Evolutionary conservation across 2,113 vertebrate genomes (phyloP), one percentile per base, ranked within the genome.

Genomic region (Stegastes partitus): DNA sequence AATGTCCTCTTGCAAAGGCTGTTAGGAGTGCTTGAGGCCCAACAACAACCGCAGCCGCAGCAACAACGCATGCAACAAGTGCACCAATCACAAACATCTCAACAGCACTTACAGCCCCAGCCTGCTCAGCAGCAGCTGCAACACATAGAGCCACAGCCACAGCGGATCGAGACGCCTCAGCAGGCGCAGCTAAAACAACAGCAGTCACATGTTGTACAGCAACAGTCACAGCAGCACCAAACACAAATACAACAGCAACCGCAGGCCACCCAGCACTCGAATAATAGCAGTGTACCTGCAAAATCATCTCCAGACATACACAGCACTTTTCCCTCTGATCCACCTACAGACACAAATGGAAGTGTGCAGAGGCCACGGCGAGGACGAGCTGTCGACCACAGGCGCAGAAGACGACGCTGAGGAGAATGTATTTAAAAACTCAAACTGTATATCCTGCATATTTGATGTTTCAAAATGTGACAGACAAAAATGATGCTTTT

Each of bases 1-100:
- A 95, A 95, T 68, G 81, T 95, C 49, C 93, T 95, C 12, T 79
- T 95, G 81, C 94, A 95, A 77, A 93, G 94, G 85, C 89, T 95
- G 21, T 78, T 95, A 71, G 93, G 92, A 62, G 93, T 95, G 57
- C 93, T 95, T 2, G 95, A 95, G 68, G 92, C 92, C 50, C 95
- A 95, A 82, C 92, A 94, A 11, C 93, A 93, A 37, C 90, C 82
- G 31, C 90, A 89, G 64, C 80, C 82, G 6, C 89, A 90, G 64
- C 90, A 91, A 21, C 89, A 92, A 42, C 86, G 86, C 19, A 74
- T 72, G 25, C 91, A 86, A 69, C 89, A 82, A 71, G 68, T 72
- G 21, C 89, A 90, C 34, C 83, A 79, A 31, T 69, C 87, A 65
- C 91, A 89, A 71, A 81, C 74, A 23, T 71, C 83, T 61, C 89